phyloP scores from a whole-genome alignment of 2,113 vertebrate genomes.

The Paramisgurnus dabryanus region DNA sequence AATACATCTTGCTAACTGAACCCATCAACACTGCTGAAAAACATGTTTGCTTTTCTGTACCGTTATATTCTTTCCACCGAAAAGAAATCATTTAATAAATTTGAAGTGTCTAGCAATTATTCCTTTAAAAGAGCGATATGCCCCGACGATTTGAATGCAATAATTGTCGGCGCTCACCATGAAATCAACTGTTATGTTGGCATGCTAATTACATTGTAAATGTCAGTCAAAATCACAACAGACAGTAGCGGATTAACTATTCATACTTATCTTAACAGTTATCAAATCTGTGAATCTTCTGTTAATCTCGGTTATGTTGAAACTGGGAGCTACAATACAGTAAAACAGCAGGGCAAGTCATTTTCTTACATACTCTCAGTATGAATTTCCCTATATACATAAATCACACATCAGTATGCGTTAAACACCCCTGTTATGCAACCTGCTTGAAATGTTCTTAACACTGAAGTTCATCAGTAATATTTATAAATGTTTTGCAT shows the following conservation, averaged over 20 bases:
- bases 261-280: slow-evolving; percentile 12
- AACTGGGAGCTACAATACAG: slow-evolving; percentile 20
- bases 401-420: not conserved
- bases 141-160: not conserved
- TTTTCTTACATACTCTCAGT: not conserved
- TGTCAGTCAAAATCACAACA: slow-evolving; percentile 47
- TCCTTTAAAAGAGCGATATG: slow-evolving; percentile 1
- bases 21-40: no score
- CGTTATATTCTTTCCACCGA: no score
- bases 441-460: slow-evolving; percentile 26
- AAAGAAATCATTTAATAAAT: not conserved
- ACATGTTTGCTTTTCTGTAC: no score
- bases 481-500: not conserved
- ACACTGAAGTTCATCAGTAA: not conserved
- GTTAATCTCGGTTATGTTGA: slow-evolving; percentile 46
- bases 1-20: no score
- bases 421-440: slow-evolving; percentile 20
- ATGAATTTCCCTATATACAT: not conserved
- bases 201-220: slow-evolving; percentile 37
- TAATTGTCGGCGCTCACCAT: slow-evolving; percentile 13
- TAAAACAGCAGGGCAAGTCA: slow-evolving; percentile 19
- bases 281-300: not conserved
- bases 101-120: not conserved
- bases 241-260: slow-evolving; percentile 26
- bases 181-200: slow-evolving; percentile 23